These are phyloP conservation scores for Diplosoma virens DNA, from an alignment of 23 tunicate genomes.

Conservation along the genomic window DNA sequence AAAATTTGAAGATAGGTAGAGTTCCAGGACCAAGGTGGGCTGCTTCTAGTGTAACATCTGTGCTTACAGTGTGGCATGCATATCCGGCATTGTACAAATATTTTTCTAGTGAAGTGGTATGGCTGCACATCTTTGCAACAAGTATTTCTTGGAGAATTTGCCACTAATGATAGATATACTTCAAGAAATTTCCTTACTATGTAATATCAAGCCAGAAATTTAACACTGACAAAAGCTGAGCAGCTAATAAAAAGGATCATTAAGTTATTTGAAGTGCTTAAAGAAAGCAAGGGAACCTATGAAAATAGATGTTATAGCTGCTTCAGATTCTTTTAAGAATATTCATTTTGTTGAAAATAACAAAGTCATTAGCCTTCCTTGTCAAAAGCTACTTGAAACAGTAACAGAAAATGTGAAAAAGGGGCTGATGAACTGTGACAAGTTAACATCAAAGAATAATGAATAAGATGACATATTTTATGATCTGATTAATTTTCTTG, in stretches of 20 bases:
- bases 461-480: constrained; percentile 12
- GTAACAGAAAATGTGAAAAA: constrained; percentile 26
- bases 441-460: neutral
- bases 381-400: constrained; percentile 38
- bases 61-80: constrained; percentile 37
- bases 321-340: constrained; percentile 5
- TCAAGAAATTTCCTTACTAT: constrained; percentile 32
- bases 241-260: neutral
- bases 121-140: constrained; percentile 33
- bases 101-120: constrained; percentile 9
- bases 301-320: neutral
- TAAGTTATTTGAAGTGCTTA: constrained; percentile 7
- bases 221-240: constrained; percentile 23
- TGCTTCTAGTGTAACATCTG: constrained; percentile 13
- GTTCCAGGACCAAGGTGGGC: constrained; percentile 15
- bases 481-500: constrained; percentile 25
- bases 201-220: constrained; percentile 25
- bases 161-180: constrained; percentile 39
- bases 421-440: constrained; percentile 17
- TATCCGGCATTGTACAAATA: constrained; percentile 41
- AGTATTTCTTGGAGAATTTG: constrained; percentile 10
- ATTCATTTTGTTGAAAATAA: constrained; percentile 9
- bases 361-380: constrained; percentile 31
- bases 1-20: constrained; percentile 31
- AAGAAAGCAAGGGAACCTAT: constrained; percentile 12